These are phyloP conservation scores for Halichoeres trimaculatus DNA, from an alignment of 2,113 vertebrate species.

Conservation along the genomic window DNA sequence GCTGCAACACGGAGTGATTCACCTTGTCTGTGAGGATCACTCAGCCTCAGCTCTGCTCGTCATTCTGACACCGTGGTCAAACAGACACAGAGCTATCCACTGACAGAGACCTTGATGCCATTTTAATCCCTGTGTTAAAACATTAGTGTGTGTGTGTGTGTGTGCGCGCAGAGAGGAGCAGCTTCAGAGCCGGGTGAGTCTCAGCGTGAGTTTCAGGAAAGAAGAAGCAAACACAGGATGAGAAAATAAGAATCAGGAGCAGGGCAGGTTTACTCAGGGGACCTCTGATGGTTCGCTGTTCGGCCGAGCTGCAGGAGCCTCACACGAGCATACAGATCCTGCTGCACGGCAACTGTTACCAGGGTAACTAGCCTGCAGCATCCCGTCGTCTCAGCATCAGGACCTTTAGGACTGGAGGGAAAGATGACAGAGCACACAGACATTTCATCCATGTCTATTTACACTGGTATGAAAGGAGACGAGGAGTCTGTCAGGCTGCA, in stretches of 20 bases:
- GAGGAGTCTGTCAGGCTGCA: neutral
- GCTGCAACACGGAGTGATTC: slow-evolving; percentile 34
- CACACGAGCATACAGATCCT: slow-evolving; percentile 46
- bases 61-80: slow-evolving; percentile 8
- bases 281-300: slow-evolving; percentile 73
- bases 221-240: slow-evolving; percentile 45
- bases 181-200: slow-evolving; percentile 54
- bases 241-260: slow-evolving; percentile 32
- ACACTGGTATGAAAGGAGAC: slow-evolving; percentile 19
- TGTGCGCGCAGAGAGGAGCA: slow-evolving; percentile 38
- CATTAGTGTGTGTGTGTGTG: slow-evolving; percentile 69
- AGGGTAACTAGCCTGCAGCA: slow-evolving; percentile 86
- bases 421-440: slow-evolving; percentile 79
- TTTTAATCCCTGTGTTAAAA: slow-evolving; percentile 56
- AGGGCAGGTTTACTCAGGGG: slow-evolving; percentile 78
- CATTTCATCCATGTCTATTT: slow-evolving; percentile 46
- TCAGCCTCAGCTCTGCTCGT: slow-evolving; percentile 23
- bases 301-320: slow-evolving; percentile 81
- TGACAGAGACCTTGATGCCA: slow-evolving; percentile 64
- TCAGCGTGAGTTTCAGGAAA: slow-evolving; percentile 26
- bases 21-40: slow-evolving; percentile 35
- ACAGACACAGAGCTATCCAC: slow-evolving; percentile 5
- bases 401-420: slow-evolving; percentile 90
- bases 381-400: slow-evolving; percentile 82
- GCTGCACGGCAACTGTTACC: slow-evolving; percentile 81